These are phyloP conservation scores for Nasua narica DNA, from an alignment of 2,797 vertebrate species.

Conservation along the genomic window DNA sequence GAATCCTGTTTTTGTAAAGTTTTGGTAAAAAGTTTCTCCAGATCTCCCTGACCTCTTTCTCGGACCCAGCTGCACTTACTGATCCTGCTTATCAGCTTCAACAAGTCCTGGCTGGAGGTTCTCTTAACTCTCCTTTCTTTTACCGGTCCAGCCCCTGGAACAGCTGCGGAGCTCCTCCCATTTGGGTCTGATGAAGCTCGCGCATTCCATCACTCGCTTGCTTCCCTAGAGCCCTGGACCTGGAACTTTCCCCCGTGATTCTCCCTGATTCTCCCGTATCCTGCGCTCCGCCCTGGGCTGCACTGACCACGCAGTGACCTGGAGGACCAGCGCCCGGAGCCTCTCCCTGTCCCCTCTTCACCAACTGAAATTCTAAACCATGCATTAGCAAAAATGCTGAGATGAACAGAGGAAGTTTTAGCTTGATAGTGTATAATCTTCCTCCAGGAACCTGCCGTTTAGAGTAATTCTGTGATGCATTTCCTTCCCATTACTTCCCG, in stretches of 20 bases:
- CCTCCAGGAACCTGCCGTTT: background rate
- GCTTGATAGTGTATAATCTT: background rate
- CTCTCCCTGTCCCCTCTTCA: background rate
- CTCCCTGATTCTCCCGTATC: accelerated
- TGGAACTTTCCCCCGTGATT: background rate
- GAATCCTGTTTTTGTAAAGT: background rate
- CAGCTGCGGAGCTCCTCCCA: background rate
- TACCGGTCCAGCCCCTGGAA: background rate
- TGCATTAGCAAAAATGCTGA: background rate
- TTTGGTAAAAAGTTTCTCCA: background rate
- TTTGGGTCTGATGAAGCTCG: background rate
- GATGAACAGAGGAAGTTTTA: background rate
- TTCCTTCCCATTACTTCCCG: background rate
- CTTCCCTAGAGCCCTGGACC: background rate
- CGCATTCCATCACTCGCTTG: accelerated
- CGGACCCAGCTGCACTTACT: background rate
- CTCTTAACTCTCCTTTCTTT: background rate
- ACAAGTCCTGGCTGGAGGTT: no score
- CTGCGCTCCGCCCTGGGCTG: background rate
- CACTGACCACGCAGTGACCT: background rate
- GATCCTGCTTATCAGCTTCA: no score
- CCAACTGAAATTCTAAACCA: background rate
- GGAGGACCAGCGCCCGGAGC: background rate
- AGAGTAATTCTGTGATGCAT: background rate
- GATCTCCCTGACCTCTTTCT: background rate